Evolutionary conservation across 2,888 invertebrate genomes (phyloP).

Genomic region (Melolontha melolontha): DNA sequence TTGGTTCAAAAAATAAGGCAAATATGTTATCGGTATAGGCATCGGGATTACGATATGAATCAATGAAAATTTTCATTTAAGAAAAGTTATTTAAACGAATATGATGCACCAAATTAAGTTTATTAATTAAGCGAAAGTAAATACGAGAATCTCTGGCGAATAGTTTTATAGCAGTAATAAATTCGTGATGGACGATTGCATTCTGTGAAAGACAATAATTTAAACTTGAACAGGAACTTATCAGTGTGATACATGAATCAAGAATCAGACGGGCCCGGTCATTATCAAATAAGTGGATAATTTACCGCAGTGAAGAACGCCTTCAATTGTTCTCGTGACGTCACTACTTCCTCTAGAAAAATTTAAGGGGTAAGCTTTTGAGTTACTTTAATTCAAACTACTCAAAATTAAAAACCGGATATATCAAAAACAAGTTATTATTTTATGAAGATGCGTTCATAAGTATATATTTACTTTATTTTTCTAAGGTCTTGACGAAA

Average conservation of each 20-base stretch:
- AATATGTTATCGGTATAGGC: constrained; percentile 21
- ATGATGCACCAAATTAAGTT: neutral
- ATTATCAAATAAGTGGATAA: constrained; percentile 52
- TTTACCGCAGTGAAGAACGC: constrained; percentile 47
- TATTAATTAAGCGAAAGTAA: neutral
- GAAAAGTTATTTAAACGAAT: neutral
- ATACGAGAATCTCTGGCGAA: neutral
- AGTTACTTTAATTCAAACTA: neutral
- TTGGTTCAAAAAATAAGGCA: constrained; percentile 5
- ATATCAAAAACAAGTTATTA: too few relatives aligned
- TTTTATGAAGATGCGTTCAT: too few relatives aligned
- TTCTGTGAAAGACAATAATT: constrained; percentile 34
- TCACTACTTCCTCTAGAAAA: constrained; percentile 52
- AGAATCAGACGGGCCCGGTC: constrained; percentile 44
- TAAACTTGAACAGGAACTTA: constrained; percentile 32
- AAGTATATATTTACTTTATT: too few relatives aligned
- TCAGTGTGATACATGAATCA: constrained; percentile 44
- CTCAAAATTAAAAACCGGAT: neutral
- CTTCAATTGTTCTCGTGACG: constrained; percentile 53
- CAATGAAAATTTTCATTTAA: constrained; percentile 12
- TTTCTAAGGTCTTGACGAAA: too few relatives aligned
- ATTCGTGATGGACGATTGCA: constrained; percentile 7
- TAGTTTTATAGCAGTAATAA: neutral
- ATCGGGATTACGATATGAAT: constrained; percentile 5
- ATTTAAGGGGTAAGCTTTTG: constrained; percentile 48